phyloP scores from a whole-genome alignment of 1,140 invertebrate species.

The Brachionus asplanchnoidis region DNA sequence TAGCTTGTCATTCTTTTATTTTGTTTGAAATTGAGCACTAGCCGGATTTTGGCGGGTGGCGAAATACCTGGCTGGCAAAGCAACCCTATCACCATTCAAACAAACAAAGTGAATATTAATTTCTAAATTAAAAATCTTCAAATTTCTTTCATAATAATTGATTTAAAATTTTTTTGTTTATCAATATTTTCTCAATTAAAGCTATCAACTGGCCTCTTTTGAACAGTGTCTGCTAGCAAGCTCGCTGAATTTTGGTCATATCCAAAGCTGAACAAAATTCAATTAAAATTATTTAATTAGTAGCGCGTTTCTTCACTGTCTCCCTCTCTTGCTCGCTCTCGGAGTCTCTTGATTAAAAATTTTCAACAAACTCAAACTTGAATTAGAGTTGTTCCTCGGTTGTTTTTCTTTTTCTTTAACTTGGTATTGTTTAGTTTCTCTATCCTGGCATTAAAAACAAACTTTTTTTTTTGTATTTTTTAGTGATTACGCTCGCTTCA shows the following conservation, averaged over 20 bases:
- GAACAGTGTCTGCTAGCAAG: neutral
- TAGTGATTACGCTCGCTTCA: neutral
- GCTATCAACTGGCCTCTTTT: neutral
- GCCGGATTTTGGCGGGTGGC: neutral
- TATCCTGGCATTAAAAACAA: constrained; percentile 33
- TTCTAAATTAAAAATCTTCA: too few relatives aligned
- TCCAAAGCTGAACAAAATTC: neutral
- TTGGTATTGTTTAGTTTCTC: constrained; percentile 36
- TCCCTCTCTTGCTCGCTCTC: neutral
- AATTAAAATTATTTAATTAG: constrained; percentile 33
- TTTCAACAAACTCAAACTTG: neutral
- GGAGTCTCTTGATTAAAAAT: neutral
- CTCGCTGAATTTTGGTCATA: neutral
- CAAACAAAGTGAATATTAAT: too few relatives aligned
- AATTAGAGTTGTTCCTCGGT: neutral
- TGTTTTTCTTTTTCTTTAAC: constrained; percentile 18
- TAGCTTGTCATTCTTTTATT: neutral
- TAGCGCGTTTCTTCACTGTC: neutral
- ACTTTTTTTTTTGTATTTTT: neutral
- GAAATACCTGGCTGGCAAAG: neutral
- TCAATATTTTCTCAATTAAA: neutral
- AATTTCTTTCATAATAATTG: neutral
- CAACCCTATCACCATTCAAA: too few relatives aligned
- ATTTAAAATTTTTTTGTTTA: neutral
- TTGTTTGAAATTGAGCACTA: neutral